Evolutionary conservation across 2,113 vertebrate species (phyloP).

Genomic region (Alligator sinensis): DNA sequence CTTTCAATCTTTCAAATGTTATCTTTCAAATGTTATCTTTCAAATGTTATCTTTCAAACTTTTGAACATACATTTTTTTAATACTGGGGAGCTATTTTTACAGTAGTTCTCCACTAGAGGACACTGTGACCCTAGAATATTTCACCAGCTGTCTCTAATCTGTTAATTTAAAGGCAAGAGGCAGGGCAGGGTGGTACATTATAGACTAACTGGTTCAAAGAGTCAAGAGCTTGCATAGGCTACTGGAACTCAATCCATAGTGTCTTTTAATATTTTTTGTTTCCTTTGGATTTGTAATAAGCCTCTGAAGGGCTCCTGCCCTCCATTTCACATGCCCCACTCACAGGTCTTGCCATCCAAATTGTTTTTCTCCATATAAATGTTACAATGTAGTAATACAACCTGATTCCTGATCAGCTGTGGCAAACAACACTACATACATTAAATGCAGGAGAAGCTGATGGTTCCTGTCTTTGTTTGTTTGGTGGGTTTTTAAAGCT

Average conservation of each 20-base stretch:
- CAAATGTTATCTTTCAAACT: no score
- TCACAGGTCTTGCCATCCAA: not conserved
- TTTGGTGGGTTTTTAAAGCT: not conserved
- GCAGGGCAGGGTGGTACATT: no score
- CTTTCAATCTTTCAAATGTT: no score
- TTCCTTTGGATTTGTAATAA: not conserved
- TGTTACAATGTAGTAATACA: not conserved
- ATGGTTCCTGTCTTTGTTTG: not conserved
- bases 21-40: no score
- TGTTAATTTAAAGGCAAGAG: fast-evolving
- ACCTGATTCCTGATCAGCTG: not conserved
- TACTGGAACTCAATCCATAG: not conserved
- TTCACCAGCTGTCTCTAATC: fast-evolving
- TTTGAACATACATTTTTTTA: not conserved
- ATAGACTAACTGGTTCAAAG: no score
- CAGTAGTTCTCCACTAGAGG: constrained; percentile 60
- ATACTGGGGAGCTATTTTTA: not conserved
- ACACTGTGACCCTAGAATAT: constrained; percentile 4
- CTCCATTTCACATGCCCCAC: not conserved
- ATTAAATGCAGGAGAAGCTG: not conserved
- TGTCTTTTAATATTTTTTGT: no score
- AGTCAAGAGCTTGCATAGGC: not conserved
- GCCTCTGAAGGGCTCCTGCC: not conserved
- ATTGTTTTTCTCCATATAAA: not conserved
- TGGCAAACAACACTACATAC: not conserved